Evolutionary conservation across 2,113 vertebrate genomes (phyloP).

Genomic region (Myodes glareolus): DNA sequence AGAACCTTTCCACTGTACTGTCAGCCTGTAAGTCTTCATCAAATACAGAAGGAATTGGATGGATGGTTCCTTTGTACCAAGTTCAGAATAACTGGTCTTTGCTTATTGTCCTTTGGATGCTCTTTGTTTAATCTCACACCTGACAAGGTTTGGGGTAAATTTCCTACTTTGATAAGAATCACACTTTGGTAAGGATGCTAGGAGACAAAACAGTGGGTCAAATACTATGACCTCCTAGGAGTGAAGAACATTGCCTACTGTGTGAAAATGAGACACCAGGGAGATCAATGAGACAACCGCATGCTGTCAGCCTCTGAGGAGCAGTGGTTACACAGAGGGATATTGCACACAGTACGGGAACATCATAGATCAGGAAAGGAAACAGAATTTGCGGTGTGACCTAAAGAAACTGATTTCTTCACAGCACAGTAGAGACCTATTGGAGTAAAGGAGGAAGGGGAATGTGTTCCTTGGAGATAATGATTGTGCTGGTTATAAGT

Average conservation of each 20-base stretch:
- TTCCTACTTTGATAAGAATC: background rate
- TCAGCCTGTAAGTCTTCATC: background rate
- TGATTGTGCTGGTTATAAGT: background rate
- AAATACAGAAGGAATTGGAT: background rate
- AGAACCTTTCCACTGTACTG: too few relatives aligned
- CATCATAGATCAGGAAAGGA: background rate
- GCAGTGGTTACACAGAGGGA: background rate
- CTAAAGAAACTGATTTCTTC: background rate
- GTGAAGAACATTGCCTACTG: background rate
- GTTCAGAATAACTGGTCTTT: background rate
- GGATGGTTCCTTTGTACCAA: background rate
- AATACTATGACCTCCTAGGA: background rate
- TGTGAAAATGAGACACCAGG: background rate
- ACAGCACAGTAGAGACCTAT: background rate
- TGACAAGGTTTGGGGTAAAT: background rate
- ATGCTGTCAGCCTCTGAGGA: background rate
- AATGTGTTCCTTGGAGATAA: background rate
- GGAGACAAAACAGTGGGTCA: background rate
- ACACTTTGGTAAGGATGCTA: background rate
- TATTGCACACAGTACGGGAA: background rate
- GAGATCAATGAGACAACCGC: background rate
- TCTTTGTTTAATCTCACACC: background rate
- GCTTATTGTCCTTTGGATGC: background rate
- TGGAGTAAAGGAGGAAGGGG: background rate
- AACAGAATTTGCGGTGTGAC: background rate